Evolutionary conservation across 2,797 vertebrate species (phyloP).

Genomic region (Tarsius wallacei): DNA sequence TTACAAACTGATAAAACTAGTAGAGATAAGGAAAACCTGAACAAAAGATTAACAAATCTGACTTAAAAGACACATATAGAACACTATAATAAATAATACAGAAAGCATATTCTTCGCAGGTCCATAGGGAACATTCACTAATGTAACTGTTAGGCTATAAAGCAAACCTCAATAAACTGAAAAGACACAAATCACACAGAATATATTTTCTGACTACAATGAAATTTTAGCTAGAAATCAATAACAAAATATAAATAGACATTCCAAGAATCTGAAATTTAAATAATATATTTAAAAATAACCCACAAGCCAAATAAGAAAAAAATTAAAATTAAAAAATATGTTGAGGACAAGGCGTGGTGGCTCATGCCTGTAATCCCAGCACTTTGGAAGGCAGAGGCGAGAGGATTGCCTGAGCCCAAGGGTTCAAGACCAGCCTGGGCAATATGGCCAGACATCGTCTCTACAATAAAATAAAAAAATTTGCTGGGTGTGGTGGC

Average conservation of each 20-base stretch:
- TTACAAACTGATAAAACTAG: neutral
- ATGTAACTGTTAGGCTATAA: neutral
- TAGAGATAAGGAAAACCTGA: neutral
- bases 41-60: neutral
- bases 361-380: too few species aligned
- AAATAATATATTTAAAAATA: neutral
- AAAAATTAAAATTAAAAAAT: neutral
- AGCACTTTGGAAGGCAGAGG: too few species aligned
- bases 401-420: too few species aligned
- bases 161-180: neutral
- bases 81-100: neutral
- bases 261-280: neutral
- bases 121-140: neutral
- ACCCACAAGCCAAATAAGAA: neutral
- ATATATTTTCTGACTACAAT: neutral
- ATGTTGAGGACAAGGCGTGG: neutral
- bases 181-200: neutral
- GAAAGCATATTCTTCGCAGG: neutral
- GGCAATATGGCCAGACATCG: too few species aligned
- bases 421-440: too few species aligned
- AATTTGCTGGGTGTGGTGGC: too few species aligned
- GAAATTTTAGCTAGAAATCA: neutral
- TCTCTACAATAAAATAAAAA: too few species aligned
- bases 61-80: neutral
- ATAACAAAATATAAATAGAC: neutral